Evolutionary conservation across 2,888 invertebrate species (phyloP).

Genomic region (Octonoba sinensis): DNA sequence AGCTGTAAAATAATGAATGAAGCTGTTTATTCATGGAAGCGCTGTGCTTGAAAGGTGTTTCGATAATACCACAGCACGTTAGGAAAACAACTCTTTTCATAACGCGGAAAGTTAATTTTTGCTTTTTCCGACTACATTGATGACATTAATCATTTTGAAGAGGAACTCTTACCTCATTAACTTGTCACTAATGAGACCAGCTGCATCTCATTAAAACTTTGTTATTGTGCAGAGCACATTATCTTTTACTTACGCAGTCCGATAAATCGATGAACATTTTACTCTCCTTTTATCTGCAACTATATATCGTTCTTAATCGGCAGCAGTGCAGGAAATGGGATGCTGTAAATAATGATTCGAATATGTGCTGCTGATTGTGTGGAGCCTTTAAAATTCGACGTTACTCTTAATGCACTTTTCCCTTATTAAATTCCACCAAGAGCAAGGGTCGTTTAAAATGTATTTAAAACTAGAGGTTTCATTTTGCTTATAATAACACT

Average conservation of each 20-base stretch:
- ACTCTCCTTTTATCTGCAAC: too few species aligned
- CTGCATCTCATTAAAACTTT: constrained; percentile 58
- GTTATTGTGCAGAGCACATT: constrained; percentile 21
- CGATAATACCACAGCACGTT: background rate
- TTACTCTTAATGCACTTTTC: too few species aligned
- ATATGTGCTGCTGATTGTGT: background rate
- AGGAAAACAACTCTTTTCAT: constrained; percentile 2
- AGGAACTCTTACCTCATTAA: constrained; percentile 48
- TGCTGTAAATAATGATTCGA: background rate
- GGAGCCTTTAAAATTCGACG: too few species aligned
- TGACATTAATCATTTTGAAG: constrained; percentile 44
- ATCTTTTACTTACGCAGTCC: background rate
- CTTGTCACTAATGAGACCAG: constrained; percentile 58
- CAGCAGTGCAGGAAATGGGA: too few species aligned
- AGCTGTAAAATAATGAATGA: too few species aligned
- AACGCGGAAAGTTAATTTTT: background rate
- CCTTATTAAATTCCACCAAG: too few species aligned
- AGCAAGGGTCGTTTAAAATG: too few species aligned
- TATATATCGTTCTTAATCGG: too few species aligned
- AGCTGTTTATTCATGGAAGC: too few species aligned
- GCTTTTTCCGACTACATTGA: constrained; percentile 30
- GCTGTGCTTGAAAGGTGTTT: too few species aligned
- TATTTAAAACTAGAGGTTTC: too few species aligned
- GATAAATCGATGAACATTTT: background rate
- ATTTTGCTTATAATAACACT: too few species aligned